Evolutionary conservation across 2,888 invertebrate species (phyloP).

Genomic region (Phengaris alcon): DNA sequence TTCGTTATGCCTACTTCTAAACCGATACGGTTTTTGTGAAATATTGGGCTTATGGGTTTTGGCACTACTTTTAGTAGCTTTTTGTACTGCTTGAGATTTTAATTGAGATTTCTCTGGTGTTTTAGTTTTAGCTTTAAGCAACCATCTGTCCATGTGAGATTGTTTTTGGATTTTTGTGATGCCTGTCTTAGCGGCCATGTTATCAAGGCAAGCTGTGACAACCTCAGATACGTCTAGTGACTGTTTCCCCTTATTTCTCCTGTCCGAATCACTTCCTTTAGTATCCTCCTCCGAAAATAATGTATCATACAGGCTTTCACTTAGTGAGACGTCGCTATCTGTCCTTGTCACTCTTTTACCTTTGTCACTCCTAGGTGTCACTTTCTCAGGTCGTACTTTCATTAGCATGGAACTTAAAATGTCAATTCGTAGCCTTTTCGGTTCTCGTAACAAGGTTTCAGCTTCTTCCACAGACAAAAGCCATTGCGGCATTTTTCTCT

Average conservation of each 20-base stretch:
- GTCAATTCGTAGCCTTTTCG: constrained; percentile 78
- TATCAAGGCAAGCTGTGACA: constrained; percentile 71
- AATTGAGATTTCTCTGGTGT: constrained; percentile 66
- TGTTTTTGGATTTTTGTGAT: constrained; percentile 72
- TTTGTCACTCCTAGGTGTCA: constrained; percentile 48
- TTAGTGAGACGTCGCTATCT: constrained; percentile 68
- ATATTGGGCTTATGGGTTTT: constrained; percentile 38
- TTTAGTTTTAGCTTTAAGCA: constrained; percentile 74
- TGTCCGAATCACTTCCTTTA: constrained; percentile 54
- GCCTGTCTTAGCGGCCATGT: constrained; percentile 73
- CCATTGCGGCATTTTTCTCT: constrained; percentile 81
- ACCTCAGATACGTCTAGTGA: constrained; percentile 70
- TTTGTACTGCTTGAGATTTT: constrained; percentile 41
- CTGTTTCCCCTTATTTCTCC: constrained; percentile 52
- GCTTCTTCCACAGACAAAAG: constrained; percentile 87
- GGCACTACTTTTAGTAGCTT: constrained; percentile 31
- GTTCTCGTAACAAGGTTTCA: constrained; percentile 79
- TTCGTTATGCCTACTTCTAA: constrained; percentile 52
- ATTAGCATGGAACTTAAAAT: constrained; percentile 66
- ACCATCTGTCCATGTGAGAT: constrained; percentile 75
- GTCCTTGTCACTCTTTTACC: constrained; percentile 62
- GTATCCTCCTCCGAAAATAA: constrained; percentile 67
- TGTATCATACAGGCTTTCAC: constrained; percentile 71
- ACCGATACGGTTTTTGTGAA: constrained; percentile 46
- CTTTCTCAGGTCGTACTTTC: constrained; percentile 49